Evolutionary conservation across 2,797 vertebrate genomes (phyloP).

Genomic region (Galagoides demidoff): DNA sequence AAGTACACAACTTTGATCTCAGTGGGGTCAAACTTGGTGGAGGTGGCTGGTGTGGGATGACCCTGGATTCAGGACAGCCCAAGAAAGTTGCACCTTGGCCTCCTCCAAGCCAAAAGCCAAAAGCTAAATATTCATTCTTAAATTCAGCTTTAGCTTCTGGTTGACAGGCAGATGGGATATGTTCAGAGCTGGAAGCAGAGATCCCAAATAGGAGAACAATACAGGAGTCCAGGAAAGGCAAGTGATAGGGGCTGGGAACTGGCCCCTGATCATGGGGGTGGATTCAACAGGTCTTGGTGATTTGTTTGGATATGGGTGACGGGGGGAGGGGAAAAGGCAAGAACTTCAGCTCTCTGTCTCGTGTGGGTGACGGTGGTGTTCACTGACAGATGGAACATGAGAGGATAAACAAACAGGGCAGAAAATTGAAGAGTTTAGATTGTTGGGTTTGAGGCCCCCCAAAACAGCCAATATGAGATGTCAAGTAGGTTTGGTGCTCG

Average conservation of each 20-base stretch:
- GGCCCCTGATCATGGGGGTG: background rate
- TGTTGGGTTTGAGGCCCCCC: background rate
- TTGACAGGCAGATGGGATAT: background rate
- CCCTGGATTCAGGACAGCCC: no score
- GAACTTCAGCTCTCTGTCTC: background rate
- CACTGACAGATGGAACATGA: background rate
- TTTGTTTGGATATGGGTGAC: no score
- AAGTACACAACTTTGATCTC: no score
- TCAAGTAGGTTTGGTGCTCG: background rate
- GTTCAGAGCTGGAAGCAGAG: background rate
- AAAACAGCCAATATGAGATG: background rate
- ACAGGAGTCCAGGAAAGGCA: rapidly evolving
- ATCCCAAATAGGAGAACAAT: background rate
- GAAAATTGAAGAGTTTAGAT: background rate
- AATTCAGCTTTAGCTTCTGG: background rate
- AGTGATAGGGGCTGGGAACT: background rate
- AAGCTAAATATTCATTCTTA: background rate
- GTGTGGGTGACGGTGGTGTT: background rate
- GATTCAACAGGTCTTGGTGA: background rate
- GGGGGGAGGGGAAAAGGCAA: background rate
- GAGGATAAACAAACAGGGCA: background rate
- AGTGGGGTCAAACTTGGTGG: no score
- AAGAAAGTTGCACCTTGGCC: no score
- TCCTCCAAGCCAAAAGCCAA: no score
- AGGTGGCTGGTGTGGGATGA: no score